Conservation (phyloP, 2,113 vertebrate genomes). For the Oryzias melastigma region DNA sequence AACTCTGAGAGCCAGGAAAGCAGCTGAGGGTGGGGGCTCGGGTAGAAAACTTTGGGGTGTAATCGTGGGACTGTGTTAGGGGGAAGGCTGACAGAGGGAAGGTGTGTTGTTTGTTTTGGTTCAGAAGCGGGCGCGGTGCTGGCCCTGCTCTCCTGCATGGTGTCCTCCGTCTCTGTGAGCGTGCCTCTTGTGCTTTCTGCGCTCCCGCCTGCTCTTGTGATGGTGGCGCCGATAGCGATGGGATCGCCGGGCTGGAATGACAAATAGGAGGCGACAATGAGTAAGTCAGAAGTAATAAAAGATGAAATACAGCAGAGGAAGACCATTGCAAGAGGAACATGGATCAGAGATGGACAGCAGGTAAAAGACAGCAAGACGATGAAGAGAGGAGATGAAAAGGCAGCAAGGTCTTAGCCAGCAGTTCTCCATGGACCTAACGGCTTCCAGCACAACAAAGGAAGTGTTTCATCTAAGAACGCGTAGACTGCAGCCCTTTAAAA, state of each 20-base stretch:
- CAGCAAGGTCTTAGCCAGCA: conserved; percentile 29
- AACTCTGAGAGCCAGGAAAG: conserved; percentile 42
- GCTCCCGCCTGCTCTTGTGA: conserved; percentile 86
- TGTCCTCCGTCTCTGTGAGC: conserved; percentile 73
- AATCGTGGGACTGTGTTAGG: conserved; percentile 17
- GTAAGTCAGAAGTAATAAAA: neutral
- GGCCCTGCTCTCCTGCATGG: conserved; percentile 67
- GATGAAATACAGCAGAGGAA: conserved; percentile 7
- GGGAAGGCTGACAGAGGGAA: conserved; percentile 38
- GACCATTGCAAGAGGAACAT: conserved; percentile 9
- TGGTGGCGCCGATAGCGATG: conserved; percentile 85
- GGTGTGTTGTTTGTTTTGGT: conserved; percentile 57
- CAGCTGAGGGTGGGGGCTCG: conserved; percentile 5
- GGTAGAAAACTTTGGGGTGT: conserved; percentile 23
- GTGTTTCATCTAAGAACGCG: conserved; percentile 24
- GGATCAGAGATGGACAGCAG: conserved; percentile 27
- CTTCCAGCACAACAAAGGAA: conserved; percentile 17
- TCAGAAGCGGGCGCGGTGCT: conserved; percentile 76
- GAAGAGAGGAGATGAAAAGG: conserved; percentile 14
- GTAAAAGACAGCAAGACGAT: neutral
- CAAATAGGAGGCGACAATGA: no score
- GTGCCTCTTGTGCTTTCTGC: conserved; percentile 87
- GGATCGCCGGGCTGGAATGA: conserved; percentile 80
- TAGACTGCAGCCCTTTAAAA: conserved; percentile 21
- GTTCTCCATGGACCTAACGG: conserved; percentile 15